These are phyloP conservation scores for Syndactyla subalaris DNA, from an alignment of 2,797 vertebrate genomes.

Conservation along the genomic window DNA sequence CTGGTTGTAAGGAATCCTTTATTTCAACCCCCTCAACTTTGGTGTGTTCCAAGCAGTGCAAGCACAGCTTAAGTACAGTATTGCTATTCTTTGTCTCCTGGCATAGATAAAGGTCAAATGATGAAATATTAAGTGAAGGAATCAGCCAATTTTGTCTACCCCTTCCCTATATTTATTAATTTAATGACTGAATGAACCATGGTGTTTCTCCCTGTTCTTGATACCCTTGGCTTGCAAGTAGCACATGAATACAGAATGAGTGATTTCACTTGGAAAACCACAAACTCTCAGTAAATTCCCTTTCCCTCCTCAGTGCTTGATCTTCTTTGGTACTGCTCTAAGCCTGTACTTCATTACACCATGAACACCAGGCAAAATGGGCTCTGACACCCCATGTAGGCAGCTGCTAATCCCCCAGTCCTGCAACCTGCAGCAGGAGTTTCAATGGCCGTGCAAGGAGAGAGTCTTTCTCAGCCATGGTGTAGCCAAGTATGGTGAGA, in stretches of 20 bases:
- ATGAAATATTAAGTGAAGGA: conserved; percentile 31
- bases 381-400: background rate
- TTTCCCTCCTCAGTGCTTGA: background rate
- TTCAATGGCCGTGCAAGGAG: background rate
- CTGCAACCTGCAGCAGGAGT: background rate
- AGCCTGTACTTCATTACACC: background rate
- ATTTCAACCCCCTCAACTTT: background rate
- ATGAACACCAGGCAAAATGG: background rate
- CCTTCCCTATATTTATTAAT: conserved; percentile 58
- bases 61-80: background rate
- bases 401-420: background rate
- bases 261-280: background rate
- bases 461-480: background rate
- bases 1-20: background rate
- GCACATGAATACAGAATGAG: background rate
- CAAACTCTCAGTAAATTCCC: conserved; percentile 21
- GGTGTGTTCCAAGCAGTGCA: background rate
- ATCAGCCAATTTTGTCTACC: conserved; percentile 8
- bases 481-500: background rate
- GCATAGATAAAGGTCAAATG: conserved; percentile 22
- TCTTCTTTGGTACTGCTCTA: background rate
- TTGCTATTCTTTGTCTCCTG: background rate
- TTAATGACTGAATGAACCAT: conserved; percentile 59
- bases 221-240: conserved; percentile 16
- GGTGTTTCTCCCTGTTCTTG: background rate